Conservation (phyloP, 2,113 vertebrate species). For the Rhabdornis inornatus region DNA sequence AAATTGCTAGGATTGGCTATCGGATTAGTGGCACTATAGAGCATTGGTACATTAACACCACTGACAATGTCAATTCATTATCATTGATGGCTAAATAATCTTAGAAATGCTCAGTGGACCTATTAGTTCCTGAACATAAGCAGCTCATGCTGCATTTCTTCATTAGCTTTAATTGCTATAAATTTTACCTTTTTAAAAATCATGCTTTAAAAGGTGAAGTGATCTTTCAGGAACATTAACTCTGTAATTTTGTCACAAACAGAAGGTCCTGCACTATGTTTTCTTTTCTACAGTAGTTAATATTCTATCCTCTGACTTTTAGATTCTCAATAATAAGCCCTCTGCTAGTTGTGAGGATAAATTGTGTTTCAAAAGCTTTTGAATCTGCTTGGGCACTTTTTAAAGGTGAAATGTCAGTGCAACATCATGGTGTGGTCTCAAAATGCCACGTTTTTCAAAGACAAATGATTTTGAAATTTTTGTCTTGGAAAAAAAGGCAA, state of each 20-base stretch:
- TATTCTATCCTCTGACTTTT: constrained; percentile 61
- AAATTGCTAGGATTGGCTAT: constrained; percentile 52
- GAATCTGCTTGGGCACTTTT: constrained; percentile 18
- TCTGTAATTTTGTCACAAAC: constrained; percentile 81
- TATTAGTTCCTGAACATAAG: constrained; percentile 83
- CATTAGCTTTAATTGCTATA: constrained; percentile 85
- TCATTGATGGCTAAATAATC: constrained; percentile 81
- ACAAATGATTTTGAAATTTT: background rate
- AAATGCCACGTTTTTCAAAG: background rate
- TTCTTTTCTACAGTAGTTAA: constrained; percentile 70
- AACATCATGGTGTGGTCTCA: background rate
- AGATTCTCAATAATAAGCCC: constrained; percentile 59
- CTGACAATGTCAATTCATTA: constrained; percentile 82
- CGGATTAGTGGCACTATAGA: constrained; percentile 50
- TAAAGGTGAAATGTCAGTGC: constrained; percentile 56
- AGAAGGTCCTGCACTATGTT: constrained; percentile 75
- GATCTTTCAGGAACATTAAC: constrained; percentile 84
- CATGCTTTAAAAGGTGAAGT: constrained; percentile 80
- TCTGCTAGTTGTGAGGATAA: constrained; percentile 50
- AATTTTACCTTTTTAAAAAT: constrained; percentile 83
- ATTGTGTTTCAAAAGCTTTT: constrained; percentile 58
- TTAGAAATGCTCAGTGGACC: constrained; percentile 80
- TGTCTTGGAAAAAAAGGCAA: background rate
- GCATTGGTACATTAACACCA: constrained; percentile 68
- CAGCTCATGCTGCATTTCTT: constrained; percentile 83